Base-by-base conservation (phyloP, 2,888 invertebrate species). In the Cheilosia vulpina region DNA sequence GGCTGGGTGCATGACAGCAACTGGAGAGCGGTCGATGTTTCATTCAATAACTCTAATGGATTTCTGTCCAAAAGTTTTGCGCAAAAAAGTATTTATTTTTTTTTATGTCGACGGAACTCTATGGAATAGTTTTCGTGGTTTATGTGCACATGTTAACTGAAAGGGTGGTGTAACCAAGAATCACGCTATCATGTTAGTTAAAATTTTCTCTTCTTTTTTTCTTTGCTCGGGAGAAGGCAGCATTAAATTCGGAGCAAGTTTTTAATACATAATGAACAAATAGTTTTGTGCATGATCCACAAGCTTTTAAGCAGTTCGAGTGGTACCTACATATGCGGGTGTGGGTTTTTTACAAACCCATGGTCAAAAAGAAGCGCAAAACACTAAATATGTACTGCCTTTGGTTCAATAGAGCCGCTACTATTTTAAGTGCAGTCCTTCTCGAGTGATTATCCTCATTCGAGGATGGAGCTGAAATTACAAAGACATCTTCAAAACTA, bases 31-130 rank as follows among this genome's bases (percentile, higher is more conserved):
- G 65, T 84, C 69, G 57, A 69, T 79, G 73, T 58, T 79, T 53
- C 45, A 71, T 84, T 78, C 83, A 84, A 84, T 84, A 84, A 75
- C 75, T 75, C 84, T 84, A 84, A 84, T 84, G 84, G 84, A 80
- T 84, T 75, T 79, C 47, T 69, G 79, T 69, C 75, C 68, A 47
- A 69, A 77, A 75, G 53, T 80, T 84, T 83, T 73, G 78, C 41
- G 34, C 71, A 71, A 76, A 63, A 83, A 50, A 72, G 31, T 4
- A 9, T 45, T 45, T 17, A 1, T 4, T 50, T 50, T 50, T 9
- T 24, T 50, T 11, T 24, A 15, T 52, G 6, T 7, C 9, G 50
- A 52, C 15, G 24, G 52, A 52, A 41, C 13, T 38, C 38, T 38
- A 38, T n/a, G 50, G 19, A 68, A 58, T 77, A 71, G 65, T 77